These are phyloP conservation scores for Xenops minutus DNA, from an alignment of 2,797 vertebrate species.

Conservation along the genomic window DNA sequence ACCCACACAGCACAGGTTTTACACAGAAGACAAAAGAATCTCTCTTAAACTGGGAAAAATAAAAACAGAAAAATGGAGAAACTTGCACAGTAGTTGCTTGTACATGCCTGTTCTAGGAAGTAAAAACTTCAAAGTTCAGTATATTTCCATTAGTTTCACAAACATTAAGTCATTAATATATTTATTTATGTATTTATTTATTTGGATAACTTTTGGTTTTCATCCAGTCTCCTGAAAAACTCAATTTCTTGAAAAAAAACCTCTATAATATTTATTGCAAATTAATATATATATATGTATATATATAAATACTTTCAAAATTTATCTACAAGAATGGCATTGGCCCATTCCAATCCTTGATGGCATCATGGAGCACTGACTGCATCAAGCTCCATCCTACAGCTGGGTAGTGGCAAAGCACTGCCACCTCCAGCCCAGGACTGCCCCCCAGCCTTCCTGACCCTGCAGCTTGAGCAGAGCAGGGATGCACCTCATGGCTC, in stretches of 20 bases:
- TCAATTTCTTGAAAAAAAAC: neutral
- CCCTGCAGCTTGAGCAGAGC: neutral
- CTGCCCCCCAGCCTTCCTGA: neutral
- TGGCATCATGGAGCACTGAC: accelerated
- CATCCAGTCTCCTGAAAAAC: neutral
- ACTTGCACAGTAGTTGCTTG: neutral
- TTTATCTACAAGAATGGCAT: neutral
- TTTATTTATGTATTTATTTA: neutral
- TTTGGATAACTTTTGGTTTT: neutral
- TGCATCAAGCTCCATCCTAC: neutral
- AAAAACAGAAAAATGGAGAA: neutral
- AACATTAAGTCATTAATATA: neutral
- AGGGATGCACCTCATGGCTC: neutral
- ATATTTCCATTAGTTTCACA: neutral
- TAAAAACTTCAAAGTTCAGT: neutral
- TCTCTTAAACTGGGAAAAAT: neutral
- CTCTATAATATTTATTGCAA: neutral
- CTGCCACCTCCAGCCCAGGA: accelerated
- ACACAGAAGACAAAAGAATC: neutral
- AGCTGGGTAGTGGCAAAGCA: neutral
- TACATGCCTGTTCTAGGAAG: neutral
- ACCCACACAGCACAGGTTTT: neutral
- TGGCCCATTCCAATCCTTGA: neutral
- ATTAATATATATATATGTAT: neutral
- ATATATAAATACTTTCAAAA: neutral